Evolutionary conservation across 2,888 invertebrate genomes (phyloP).

Genomic region (Nephrocerus scutellatus): DNA sequence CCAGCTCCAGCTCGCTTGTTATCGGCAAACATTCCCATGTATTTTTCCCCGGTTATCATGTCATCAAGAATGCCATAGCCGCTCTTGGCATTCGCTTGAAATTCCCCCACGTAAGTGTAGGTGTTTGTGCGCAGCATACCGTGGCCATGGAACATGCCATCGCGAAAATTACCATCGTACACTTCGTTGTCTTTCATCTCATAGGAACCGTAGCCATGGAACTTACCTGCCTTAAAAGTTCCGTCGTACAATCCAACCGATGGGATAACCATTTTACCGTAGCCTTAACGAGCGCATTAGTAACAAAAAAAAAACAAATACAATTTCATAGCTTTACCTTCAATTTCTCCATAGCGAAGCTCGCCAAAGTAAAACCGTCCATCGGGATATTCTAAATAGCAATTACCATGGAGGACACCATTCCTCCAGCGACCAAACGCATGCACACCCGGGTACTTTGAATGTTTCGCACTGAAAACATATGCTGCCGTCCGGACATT

Average conservation of each 20-base stretch:
- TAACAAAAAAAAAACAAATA: neutral
- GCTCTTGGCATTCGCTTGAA: constrained; percentile 66
- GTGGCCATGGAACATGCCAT: constrained; percentile 77
- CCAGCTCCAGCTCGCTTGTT: constrained; percentile 79
- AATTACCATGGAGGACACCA: constrained; percentile 76
- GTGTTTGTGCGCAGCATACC: constrained; percentile 75
- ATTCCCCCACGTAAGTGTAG: constrained; percentile 85
- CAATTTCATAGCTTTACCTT: constrained; percentile 25
- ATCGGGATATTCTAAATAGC: constrained; percentile 75
- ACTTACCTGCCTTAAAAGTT: constrained; percentile 59
- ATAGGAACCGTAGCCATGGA: constrained; percentile 68
- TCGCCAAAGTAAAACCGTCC: constrained; percentile 75
- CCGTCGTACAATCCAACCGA: constrained; percentile 67
- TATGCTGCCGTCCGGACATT: constrained; percentile 64
- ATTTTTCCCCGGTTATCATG: constrained; percentile 78
- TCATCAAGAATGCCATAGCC: constrained; percentile 89
- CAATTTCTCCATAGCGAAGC: constrained; percentile 55
- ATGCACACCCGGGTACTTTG: constrained; percentile 67
- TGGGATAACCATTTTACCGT: constrained; percentile 44
- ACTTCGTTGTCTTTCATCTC: constrained; percentile 68
- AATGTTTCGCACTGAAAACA: constrained; percentile 61
- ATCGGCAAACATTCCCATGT: constrained; percentile 82
- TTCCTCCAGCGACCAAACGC: constrained; percentile 74
- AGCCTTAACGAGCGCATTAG: constrained; percentile 29
- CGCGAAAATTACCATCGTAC: constrained; percentile 82